Evolutionary conservation across 2,113 vertebrate species (phyloP).

Genomic region (Limnothrissa miodon): DNA sequence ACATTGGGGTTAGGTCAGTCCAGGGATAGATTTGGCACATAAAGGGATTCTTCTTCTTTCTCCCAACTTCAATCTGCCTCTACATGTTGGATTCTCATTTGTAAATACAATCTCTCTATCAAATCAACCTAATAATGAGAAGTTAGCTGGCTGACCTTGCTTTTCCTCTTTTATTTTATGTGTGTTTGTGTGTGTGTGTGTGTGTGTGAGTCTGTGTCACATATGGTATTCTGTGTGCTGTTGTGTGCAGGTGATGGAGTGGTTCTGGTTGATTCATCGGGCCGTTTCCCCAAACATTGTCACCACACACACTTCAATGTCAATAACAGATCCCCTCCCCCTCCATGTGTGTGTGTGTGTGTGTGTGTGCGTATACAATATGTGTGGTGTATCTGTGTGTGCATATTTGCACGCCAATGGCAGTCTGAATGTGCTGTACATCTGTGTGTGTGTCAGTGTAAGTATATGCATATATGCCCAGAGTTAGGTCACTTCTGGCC

Average conservation of each 20-base stretch:
- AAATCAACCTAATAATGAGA: conserved; percentile 9
- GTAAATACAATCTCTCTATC: too few species aligned
- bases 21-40: too few species aligned
- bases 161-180: neutral
- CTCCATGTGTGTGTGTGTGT: neutral
- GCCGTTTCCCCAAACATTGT: conserved; percentile 52
- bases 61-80: neutral
- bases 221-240: conserved; percentile 22
- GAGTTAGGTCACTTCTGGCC: conserved; percentile 52
- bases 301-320: conserved; percentile 51
- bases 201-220: neutral
- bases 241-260: conserved; percentile 38
- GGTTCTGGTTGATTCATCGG: conserved; percentile 52
- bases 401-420: too few species aligned
- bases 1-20: too few species aligned
- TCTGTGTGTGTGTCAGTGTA: neutral
- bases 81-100: neutral
- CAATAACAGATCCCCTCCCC: conserved; percentile 59
- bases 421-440: neutral
- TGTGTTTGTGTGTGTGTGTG: too few species aligned
- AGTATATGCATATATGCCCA: neutral
- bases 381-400: neutral
- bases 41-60: too few species aligned
- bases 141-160: neutral
- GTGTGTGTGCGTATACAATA: neutral